Conservation (phyloP, 2,113 vertebrate genomes). For the Xiphophorus maculatus region DNA sequence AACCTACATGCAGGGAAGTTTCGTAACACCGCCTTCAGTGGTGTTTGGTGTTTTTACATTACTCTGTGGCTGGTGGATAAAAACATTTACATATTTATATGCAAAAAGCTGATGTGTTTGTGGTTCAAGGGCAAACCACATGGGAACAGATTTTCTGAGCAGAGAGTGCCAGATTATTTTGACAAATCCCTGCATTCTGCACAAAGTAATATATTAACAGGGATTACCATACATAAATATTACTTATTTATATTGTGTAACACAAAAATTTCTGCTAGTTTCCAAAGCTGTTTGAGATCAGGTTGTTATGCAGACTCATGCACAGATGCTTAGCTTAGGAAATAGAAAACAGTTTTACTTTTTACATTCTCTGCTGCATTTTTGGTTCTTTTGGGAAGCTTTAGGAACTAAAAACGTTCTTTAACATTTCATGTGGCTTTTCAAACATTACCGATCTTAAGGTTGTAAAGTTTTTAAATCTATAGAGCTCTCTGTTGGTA, state of each 20-base stretch:
- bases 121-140: neutral
- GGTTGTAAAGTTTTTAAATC: neutral
- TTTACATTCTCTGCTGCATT: neutral
- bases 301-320: neutral
- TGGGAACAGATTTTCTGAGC: neutral
- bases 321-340: neutral
- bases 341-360: neutral
- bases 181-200: neutral
- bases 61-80: neutral
- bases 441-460: neutral
- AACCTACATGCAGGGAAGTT: neutral
- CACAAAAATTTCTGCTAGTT: neutral
- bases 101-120: neutral
- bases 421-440: neutral
- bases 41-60: neutral
- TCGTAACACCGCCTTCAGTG: neutral
- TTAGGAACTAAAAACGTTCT: neutral
- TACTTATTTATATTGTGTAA: neutral
- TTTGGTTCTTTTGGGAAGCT: neutral
- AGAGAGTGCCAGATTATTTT: neutral
- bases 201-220: neutral
- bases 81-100: neutral
- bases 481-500: too few relatives aligned
- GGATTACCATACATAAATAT: neutral
- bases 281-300: neutral